Conservation (phyloP, 2,113 vertebrate genomes). For the Brienomyrus brachyistius region DNA sequence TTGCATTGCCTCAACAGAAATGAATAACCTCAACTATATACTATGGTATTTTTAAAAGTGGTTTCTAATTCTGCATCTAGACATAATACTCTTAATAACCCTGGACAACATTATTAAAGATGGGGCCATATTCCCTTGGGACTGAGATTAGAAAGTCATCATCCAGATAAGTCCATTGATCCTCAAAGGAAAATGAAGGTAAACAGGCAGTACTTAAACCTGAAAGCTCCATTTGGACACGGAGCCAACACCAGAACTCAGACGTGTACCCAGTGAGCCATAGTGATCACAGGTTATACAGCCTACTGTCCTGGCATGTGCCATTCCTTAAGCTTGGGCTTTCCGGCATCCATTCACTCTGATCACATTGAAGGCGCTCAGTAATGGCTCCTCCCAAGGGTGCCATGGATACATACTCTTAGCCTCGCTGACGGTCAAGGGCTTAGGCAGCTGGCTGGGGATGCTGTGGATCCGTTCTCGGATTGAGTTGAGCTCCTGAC, state of each 20-base stretch:
- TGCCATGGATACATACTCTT: constrained; percentile 57
- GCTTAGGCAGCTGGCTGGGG: constrained; percentile 54
- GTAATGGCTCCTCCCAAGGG: background rate
- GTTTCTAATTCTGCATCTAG: background rate
- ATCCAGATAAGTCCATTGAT: background rate
- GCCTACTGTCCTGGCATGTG: background rate
- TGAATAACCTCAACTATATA: background rate
- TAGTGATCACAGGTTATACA: background rate
- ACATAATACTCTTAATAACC: background rate
- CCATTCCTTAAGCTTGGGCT: background rate
- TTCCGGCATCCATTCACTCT: background rate
- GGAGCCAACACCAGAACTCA: background rate
- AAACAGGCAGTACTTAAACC: background rate
- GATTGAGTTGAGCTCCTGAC: constrained; percentile 50
- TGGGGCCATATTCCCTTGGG: background rate
- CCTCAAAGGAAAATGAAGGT: background rate
- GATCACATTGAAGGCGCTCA: background rate
- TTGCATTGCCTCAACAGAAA: background rate
- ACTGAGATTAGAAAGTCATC: background rate
- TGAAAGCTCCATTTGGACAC: background rate
- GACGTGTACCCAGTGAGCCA: background rate
- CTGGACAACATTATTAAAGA: background rate
- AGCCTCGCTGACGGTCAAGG: constrained; percentile 51
- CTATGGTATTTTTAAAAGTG: background rate
- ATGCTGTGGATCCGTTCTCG: constrained; percentile 49